Conservation (phyloP, 2,797 vertebrate genomes). For the Acanthornis magna region DNA sequence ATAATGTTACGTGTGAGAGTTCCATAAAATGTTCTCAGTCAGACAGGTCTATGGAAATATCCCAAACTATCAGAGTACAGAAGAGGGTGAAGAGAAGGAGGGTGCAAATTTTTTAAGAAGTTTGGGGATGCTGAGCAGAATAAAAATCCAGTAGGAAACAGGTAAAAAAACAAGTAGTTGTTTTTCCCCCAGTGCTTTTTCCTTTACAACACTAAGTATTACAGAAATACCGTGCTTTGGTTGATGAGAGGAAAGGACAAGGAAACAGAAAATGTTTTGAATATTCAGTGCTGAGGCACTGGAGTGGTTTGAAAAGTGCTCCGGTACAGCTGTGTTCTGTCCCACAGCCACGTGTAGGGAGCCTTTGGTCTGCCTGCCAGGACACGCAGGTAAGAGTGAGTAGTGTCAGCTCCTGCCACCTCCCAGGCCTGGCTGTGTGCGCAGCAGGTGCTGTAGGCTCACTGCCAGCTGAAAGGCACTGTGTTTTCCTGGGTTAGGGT, state of each 20-base stretch:
- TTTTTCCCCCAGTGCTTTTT: not conserved
- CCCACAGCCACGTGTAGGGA: rapidly evolving
- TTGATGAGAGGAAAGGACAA: not conserved
- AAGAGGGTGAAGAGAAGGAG: not conserved
- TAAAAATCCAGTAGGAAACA: not conserved
- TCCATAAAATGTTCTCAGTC: not conserved
- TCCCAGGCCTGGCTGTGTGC: not conserved
- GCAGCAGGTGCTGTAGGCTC: not conserved
- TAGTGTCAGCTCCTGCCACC: not conserved
- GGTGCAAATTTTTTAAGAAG: not conserved
- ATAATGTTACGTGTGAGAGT: not conserved
- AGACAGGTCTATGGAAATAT: not conserved
- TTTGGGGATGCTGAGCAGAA: not conserved
- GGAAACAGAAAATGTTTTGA: not conserved
- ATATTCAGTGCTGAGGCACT: not conserved
- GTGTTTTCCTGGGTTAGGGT: not conserved
- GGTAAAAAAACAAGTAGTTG: not conserved
- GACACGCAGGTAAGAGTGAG: not conserved
- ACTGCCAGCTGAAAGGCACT: not conserved
- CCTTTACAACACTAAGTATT: not conserved
- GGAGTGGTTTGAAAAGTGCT: not conserved
- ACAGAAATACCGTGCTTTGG: not conserved
- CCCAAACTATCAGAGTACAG: not conserved
- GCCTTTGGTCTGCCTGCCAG: not conserved
- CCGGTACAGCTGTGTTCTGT: not conserved